Evolutionary conservation across 1,140 invertebrate species (phyloP).

Genomic region (Ooceraea biroi): DNA sequence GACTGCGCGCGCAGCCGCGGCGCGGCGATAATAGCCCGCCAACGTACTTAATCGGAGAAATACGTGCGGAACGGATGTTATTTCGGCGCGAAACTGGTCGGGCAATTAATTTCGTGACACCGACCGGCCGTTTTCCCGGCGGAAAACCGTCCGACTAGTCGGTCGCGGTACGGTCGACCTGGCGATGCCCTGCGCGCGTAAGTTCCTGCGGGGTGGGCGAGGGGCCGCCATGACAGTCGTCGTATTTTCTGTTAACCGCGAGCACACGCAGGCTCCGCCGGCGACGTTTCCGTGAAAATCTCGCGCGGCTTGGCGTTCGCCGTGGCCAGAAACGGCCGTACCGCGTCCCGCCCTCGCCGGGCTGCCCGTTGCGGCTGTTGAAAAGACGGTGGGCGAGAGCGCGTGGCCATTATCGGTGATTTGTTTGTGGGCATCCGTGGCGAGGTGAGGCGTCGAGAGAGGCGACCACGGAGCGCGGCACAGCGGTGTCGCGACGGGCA

Average conservation of each 20-base stretch:
- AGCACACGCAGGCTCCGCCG: conserved; percentile 65
- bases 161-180: background rate
- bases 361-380: conserved; percentile 52
- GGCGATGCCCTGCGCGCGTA: conserved; percentile 64
- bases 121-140: background rate
- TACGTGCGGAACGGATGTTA: background rate
- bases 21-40: conserved; percentile 36
- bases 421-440: conserved; percentile 77
- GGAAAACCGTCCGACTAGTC: conserved; percentile 12
- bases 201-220: conserved; percentile 76
- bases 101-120: conserved; percentile 30
- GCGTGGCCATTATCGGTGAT: conserved; percentile 79
- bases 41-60: conserved; percentile 7
- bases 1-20: conserved; percentile 72
- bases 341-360: conserved; percentile 43
- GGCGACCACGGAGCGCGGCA: conserved; percentile 76
- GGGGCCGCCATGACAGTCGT: conserved; percentile 81
- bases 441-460: conserved; percentile 81
- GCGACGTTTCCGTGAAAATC: conserved; percentile 70
- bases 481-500: background rate
- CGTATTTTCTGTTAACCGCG: conserved; percentile 78
- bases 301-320: conserved; percentile 45
- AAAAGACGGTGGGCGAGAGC: conserved; percentile 62
- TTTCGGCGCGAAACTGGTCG: conserved; percentile 22
- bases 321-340: conserved; percentile 49